Percentiles rank a stretch among this genome's conserved stretches.
Conservation (phyloP, 1,140 invertebrate genomes). For the Dufourea novaeangliae region DNA sequence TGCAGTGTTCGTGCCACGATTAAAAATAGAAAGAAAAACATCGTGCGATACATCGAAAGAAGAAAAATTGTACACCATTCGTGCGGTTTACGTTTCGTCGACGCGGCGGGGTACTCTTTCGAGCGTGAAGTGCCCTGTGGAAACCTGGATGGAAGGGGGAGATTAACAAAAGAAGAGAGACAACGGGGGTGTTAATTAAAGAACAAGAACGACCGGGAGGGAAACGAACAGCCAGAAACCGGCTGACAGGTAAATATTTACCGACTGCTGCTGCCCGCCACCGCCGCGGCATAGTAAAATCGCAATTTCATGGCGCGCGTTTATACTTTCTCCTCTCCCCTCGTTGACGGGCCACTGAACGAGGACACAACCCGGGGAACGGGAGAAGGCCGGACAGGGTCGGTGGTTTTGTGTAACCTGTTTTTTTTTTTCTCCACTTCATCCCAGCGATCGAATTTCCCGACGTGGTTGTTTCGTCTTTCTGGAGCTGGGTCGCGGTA, state of each 20-base stretch:
- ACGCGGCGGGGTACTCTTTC: neutral
- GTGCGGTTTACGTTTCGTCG: slow-evolving; percentile 7
- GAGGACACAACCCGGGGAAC: neutral
- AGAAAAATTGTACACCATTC: no score
- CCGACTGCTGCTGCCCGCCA: no score
- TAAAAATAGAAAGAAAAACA: no score
- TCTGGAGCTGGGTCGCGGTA: neutral
- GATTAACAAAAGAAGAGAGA: slow-evolving; percentile 44
- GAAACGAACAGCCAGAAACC: slow-evolving; percentile 40
- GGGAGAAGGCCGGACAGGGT: neutral
- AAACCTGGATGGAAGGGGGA: slow-evolving; percentile 38
- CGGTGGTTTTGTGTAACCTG: neutral
- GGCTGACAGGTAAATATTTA: slow-evolving; percentile 77
- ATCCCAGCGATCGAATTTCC: neutral
- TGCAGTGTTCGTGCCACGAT: no score
- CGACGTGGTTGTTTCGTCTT: neutral
- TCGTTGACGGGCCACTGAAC: neutral
- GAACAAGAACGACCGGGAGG: slow-evolving; percentile 25
- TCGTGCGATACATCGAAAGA: neutral
- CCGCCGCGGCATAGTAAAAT: slow-evolving; percentile 34
- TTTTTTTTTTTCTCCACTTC: neutral
- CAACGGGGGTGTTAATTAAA: slow-evolving; percentile 68
- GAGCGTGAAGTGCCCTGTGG: slow-evolving; percentile 33
- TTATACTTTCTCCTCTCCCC: slow-evolving; percentile 38
- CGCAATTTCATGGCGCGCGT: slow-evolving; percentile 42